Evolutionary conservation across 2,113 vertebrate genomes (phyloP).

Genomic region (Muntiacus muntjak): DNA sequence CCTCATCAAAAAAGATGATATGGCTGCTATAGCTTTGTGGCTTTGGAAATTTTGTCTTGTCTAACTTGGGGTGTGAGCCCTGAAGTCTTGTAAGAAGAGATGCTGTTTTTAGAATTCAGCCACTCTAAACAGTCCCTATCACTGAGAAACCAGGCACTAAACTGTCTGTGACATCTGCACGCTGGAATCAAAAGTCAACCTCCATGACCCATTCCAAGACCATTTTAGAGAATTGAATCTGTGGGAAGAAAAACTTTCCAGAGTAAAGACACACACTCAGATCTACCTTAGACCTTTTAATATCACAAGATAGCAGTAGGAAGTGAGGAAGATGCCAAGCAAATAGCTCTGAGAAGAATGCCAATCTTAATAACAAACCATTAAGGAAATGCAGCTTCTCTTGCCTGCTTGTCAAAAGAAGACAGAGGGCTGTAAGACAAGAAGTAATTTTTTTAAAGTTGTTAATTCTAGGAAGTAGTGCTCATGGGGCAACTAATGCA

Average conservation of each 20-base stretch:
- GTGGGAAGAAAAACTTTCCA: not conserved
- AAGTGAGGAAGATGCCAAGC: not conserved
- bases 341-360: not conserved
- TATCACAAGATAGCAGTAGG: not conserved
- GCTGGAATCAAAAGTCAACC: not conserved
- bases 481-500: not conserved
- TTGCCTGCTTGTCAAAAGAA: not conserved
- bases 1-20: not conserved
- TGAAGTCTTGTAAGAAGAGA: conserved; percentile 19
- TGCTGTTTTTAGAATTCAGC: not conserved
- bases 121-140: not conserved
- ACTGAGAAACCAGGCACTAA: conserved; percentile 1
- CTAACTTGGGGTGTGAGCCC: not conserved
- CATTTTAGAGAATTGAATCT: not conserved
- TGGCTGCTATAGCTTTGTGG: not conserved
- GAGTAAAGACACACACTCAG: not conserved
- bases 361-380: not conserved
- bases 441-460: not conserved
- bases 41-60: conserved; percentile 3
- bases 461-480: not conserved
- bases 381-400: not conserved
- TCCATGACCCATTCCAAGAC: not conserved
- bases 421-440: not conserved
- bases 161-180: not conserved
- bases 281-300: not conserved